Conservation (phyloP, 1,140 invertebrate genomes). For the Manduca sexta region DNA sequence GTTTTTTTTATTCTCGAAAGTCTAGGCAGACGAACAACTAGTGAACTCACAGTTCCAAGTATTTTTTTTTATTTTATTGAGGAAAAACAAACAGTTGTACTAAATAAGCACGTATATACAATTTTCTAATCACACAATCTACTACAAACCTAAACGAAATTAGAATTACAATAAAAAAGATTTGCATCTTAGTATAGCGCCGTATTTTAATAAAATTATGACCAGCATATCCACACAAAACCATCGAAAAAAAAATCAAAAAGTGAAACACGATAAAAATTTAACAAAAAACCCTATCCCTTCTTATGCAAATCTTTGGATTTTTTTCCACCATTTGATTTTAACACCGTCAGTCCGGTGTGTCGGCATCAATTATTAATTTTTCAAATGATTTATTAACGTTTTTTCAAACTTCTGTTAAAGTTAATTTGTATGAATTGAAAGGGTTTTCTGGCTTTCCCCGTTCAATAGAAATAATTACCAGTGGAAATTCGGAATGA, state of each 20-base stretch:
- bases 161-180: no score
- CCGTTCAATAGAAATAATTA: conserved; percentile 35
- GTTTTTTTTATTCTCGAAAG: no score
- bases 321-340: conserved; percentile 45
- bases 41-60: no score
- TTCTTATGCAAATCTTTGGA: conserved; percentile 53
- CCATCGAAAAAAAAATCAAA: conserved; percentile 26
- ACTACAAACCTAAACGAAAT: no score
- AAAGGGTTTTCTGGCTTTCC: conserved; percentile 37
- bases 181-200: no score
- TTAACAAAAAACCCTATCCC: conserved; percentile 38
- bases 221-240: conserved; percentile 22
- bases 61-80: no score
- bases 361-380: conserved; percentile 60
- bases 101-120: no score
- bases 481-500: conserved; percentile 20
- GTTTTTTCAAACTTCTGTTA: conserved; percentile 37
- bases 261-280: conserved; percentile 21
- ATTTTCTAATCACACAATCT: no score
- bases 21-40: no score
- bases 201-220: not conserved
- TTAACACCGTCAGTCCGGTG: conserved; percentile 29
- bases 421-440: conserved; percentile 38
- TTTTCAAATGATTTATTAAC: conserved; percentile 55
- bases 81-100: no score